Percentiles rank a stretch among this genome's conserved stretches.
These are phyloP conservation scores for Caenorhabditis plicata DNA, from an alignment of 2,888 invertebrate species.

Conservation along the genomic window DNA sequence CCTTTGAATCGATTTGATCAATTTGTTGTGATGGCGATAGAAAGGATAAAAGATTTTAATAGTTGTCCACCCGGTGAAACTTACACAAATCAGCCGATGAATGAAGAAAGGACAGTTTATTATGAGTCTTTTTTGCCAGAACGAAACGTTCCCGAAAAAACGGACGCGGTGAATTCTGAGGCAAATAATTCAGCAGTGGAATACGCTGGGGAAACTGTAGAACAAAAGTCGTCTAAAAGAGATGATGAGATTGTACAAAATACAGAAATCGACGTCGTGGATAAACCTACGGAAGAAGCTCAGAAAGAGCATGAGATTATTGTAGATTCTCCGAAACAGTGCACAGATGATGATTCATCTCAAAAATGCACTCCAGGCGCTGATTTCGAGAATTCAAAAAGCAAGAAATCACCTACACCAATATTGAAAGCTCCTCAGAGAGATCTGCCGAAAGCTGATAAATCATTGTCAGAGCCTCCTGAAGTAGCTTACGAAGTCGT, in stretches of 20 bases:
- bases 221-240: not conserved
- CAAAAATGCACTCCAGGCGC: no score
- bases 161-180: not conserved
- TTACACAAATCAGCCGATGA: slow-evolving; percentile 7
- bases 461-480: not conserved
- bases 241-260: not conserved
- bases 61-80: not conserved
- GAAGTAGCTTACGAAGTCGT: not conserved
- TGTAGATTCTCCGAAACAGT: no score
- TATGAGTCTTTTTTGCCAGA: no score
- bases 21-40: slow-evolving; percentile 16
- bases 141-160: not conserved
- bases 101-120: not conserved
- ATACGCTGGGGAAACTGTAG: not conserved
- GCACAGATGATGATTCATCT: no score
- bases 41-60: slow-evolving; percentile 20
- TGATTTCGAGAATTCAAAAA: no score
- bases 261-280: not conserved
- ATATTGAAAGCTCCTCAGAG: not conserved
- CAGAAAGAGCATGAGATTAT: no score
- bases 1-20: slow-evolving; percentile 19
- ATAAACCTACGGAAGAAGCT: not conserved
- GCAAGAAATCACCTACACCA: no score
- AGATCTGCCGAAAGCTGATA: not conserved
- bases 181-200: not conserved